Evolutionary conservation across 2,113 vertebrate genomes (phyloP).

Genomic region (Chaetops frenatus): DNA sequence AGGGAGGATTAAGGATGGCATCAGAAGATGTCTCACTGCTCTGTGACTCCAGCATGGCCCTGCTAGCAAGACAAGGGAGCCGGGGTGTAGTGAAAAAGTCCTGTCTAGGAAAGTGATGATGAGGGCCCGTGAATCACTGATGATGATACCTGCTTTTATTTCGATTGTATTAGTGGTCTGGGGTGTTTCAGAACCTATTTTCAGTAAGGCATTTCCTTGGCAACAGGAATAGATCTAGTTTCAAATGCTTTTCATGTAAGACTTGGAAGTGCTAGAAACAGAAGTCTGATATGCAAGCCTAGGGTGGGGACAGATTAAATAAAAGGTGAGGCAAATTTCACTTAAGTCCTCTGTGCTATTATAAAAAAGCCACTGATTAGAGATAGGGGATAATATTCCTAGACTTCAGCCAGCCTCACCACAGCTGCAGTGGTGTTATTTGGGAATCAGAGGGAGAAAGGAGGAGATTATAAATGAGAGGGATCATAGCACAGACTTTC

Average conservation of each 20-base stretch:
- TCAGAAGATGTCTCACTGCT: background rate
- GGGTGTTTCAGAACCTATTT: background rate
- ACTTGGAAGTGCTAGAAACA: background rate
- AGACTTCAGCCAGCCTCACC: background rate
- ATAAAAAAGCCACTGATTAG: background rate
- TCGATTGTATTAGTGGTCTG: background rate
- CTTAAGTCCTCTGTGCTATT: background rate
- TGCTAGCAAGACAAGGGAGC: background rate
- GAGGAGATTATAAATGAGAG: background rate
- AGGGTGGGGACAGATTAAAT: background rate
- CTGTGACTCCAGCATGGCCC: background rate
- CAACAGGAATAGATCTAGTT: background rate
- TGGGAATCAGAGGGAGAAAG: background rate
- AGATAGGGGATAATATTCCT: background rate
- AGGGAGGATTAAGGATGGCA: background rate
- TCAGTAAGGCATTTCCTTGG: background rate
- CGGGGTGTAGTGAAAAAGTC: accelerated
- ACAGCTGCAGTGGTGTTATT: background rate
- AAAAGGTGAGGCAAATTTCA: background rate
- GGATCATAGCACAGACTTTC: background rate
- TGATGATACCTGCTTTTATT: background rate
- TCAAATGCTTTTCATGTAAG: background rate
- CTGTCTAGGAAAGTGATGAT: background rate
- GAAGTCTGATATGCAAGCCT: background rate
- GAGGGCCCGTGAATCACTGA: background rate